Base-by-base conservation (phyloP, 2,888 invertebrate species). In the Trichacis sp. region DNA sequence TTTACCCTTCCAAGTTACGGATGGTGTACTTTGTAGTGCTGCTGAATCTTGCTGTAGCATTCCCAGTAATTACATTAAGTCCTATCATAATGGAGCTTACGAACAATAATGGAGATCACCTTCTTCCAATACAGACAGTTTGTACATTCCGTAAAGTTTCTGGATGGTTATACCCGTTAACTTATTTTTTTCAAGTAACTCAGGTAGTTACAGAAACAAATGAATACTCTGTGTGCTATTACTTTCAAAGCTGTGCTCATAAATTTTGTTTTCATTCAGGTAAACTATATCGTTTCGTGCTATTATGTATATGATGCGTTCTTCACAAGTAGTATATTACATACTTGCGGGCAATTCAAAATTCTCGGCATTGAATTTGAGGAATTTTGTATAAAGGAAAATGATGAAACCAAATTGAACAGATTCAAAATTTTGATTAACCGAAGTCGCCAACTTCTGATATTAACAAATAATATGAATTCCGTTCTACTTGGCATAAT, bases 261-360 rank as follows among this genome's bases (percentile, higher is more conserved):
- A n/a, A n/a, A n/a, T n/a, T n/a, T n/a, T n/a, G n/a, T n/a, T n/a
- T n/a, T n/a, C n/a, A n/a, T n/a, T n/a, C n/a, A 24, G 24, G 8
- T 24, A 3, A 5, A 24, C 15, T 5, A 53, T 0, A 17, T 38
- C 0, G 30, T 19, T 0, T 45, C 58, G 4, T 53, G 66, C 9
- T 61, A 64, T 17, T 20, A 66, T 4, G 75, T 76, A 14, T 72
- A 70, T 24, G 76, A 79, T 40, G 73, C 75, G 3, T 72, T 82
- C 33, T 72, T 82, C 45, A 78, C 79, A 36, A 69, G 72, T n/a
- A 52, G 77, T 2, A 59, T 74, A 1, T 77, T 80, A 73, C 79
- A 82, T 19, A 47, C 80, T 0, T 81, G 82, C 43, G 81, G 81
- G 2, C 81, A 81, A 29, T 73, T 82, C 19, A 78, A 81, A 46